Conservation (phyloP, 1,140 invertebrate genomes). For the Pomacea maculata region DNA sequence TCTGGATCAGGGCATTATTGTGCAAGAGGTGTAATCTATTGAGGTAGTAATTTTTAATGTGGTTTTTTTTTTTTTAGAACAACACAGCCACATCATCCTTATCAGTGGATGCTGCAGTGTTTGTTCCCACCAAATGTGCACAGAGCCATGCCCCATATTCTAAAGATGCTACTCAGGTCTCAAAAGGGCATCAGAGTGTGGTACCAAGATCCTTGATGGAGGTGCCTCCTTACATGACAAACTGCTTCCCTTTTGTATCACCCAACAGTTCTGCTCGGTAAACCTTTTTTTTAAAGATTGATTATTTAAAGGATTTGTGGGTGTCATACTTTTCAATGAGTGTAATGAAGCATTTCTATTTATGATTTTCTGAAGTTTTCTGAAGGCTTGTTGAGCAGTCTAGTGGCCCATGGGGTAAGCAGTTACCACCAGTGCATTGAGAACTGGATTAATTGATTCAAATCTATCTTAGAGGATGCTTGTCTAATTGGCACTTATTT, state of each 20-base stretch:
- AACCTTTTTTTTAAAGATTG: background rate
- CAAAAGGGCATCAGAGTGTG: background rate
- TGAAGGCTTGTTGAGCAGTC: too few relatives aligned
- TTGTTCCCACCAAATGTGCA: slow-evolving; percentile 25
- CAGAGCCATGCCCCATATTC: background rate
- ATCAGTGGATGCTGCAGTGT: slow-evolving; percentile 36
- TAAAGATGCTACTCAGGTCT: background rate
- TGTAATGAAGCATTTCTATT: too few relatives aligned
- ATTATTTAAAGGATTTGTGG: too few relatives aligned
- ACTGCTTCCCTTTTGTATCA: slow-evolving; percentile 43
- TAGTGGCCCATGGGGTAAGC: too few relatives aligned
- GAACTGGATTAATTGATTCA: too few relatives aligned
- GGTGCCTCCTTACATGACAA: slow-evolving; percentile 48
- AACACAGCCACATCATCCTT: slow-evolving; percentile 8
- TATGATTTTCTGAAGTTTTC: too few relatives aligned
- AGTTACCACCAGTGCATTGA: too few relatives aligned
- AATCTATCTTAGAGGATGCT: too few relatives aligned
- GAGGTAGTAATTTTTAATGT: background rate
- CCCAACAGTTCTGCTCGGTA: slow-evolving; percentile 4
- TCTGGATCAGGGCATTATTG: background rate
- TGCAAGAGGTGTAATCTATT: background rate
- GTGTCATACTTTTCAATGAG: too few relatives aligned
- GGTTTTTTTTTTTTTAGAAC: background rate
- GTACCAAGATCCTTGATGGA: slow-evolving; percentile 16
- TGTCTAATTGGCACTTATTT: too few relatives aligned